phyloP scores from a whole-genome alignment of 1,140 invertebrate genomes.

The Harlomillsia oculata region DNA sequence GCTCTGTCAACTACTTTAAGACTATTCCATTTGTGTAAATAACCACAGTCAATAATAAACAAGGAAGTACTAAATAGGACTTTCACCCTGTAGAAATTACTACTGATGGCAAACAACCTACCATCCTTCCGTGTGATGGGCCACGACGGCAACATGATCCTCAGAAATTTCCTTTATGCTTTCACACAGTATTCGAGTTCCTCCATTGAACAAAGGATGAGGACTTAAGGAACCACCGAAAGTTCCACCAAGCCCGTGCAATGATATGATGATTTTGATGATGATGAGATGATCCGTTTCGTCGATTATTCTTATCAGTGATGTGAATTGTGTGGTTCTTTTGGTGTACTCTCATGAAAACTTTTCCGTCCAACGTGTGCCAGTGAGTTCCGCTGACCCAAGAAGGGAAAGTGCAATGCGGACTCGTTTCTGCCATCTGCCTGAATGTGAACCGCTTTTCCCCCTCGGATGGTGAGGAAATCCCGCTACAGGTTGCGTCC shows the following conservation, averaged over 20 bases:
- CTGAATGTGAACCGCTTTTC: constrained; percentile 54
- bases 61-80: no score
- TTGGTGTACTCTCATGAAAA: constrained; percentile 61
- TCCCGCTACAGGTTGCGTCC: constrained; percentile 46
- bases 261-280: background rate
- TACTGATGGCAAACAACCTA: no score
- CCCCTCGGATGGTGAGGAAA: constrained; percentile 67
- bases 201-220: constrained; percentile 18
- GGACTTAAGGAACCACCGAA: background rate
- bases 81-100: no score
- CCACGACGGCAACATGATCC: constrained; percentile 49
- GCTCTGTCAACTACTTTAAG: no score
- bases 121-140: constrained; percentile 67
- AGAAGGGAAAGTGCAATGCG: constrained; percentile 63
- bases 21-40: no score
- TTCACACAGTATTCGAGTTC: constrained; percentile 50
- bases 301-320: constrained; percentile 44
- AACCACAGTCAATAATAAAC: no score
- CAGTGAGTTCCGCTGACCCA: constrained; percentile 69
- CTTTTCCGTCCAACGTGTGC: constrained; percentile 63
- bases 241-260: no score
- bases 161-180: constrained; percentile 42
- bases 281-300: background rate
- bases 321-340: constrained; percentile 60
- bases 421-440: constrained; percentile 38